Evolutionary conservation across 2,888 invertebrate species (phyloP).

Genomic region (Drosophila algonquin): DNA sequence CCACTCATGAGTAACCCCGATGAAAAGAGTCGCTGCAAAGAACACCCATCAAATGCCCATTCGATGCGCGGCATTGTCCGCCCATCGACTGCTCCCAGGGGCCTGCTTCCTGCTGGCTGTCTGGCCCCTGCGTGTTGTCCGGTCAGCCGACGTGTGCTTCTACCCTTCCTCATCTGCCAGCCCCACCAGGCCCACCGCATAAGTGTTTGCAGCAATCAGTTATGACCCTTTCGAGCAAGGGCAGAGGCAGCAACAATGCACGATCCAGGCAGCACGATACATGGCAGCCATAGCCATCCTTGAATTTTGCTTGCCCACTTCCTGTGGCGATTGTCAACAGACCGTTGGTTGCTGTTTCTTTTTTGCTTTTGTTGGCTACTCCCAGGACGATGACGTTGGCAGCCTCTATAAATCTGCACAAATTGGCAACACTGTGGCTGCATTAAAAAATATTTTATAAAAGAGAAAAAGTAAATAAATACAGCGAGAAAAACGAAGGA

Average conservation of each 20-base stretch:
- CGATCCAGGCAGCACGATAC: conserved; percentile 30
- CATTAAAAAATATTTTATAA: conserved; percentile 79
- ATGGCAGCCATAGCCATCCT: conserved; percentile 36
- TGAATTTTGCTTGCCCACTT: conserved; percentile 54
- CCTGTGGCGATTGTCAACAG: conserved; percentile 79
- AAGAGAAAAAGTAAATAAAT: conserved; percentile 77
- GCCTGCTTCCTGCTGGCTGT: conserved; percentile 16
- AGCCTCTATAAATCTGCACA: conserved; percentile 78
- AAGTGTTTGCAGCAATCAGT: conserved; percentile 77
- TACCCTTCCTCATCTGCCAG: too few relatives aligned
- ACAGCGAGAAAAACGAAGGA: conserved; percentile 52
- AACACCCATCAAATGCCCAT: conserved; percentile 48
- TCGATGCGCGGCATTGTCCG: conserved; percentile 32
- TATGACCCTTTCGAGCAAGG: conserved; percentile 58
- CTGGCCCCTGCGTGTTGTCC: conserved; percentile 29
- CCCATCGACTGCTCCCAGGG: neutral
- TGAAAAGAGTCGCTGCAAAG: conserved; percentile 23
- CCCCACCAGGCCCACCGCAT: conserved; percentile 27
- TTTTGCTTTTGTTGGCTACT: conserved; percentile 9
- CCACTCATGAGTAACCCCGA: conserved; percentile 55
- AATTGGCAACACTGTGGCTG: conserved; percentile 81
- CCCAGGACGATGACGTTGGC: conserved; percentile 35
- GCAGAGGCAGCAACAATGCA: conserved; percentile 36
- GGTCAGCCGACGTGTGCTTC: conserved; percentile 19
- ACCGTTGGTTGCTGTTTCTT: conserved; percentile 36